A percentile compares a stretch with the other conserved stretches of the same genome.
These are phyloP conservation scores for Hypomecis punctinalis DNA, from an alignment of 2,888 invertebrate species.

Conservation along the genomic window DNA sequence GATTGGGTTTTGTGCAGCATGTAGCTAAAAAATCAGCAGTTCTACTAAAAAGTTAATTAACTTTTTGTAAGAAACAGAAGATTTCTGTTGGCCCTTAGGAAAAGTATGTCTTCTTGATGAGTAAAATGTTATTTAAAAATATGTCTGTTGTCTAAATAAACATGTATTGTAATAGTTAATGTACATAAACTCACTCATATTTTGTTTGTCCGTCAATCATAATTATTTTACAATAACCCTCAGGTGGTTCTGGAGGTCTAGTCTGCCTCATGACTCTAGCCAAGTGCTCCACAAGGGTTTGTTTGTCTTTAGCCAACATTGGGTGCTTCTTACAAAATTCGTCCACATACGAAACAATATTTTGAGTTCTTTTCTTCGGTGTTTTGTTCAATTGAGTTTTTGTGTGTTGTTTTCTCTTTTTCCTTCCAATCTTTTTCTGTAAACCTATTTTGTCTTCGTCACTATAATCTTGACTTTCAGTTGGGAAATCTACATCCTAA, in stretches of 20 bases:
- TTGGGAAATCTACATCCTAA: not conserved
- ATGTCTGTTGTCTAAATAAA: too few relatives aligned
- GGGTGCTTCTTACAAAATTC: conserved; percentile 60
- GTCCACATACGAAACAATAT: conserved; percentile 45
- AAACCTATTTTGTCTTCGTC: not conserved
- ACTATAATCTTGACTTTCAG: conserved; percentile 2
- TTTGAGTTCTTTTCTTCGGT: not conserved
- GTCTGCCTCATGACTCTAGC: conserved; percentile 41
- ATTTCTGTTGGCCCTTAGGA: too few relatives aligned
- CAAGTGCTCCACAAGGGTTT: conserved; percentile 58
- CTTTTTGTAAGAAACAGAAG: too few relatives aligned
- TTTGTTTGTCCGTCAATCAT: not conserved
- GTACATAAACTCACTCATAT: conserved; percentile 20
- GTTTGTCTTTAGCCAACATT: conserved; percentile 56
- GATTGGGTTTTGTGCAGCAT: too few relatives aligned
- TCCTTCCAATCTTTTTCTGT: not conserved
- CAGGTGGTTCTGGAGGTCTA: conserved; percentile 14
- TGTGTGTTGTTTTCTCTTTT: not conserved
- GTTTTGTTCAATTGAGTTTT: not conserved
- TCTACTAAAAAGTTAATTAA: too few relatives aligned
- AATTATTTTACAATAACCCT: not conserved
- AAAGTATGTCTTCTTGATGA: too few relatives aligned
- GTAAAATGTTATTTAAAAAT: too few relatives aligned
- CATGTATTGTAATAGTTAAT: not conserved
- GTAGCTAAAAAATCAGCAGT: too few relatives aligned